Conservation (phyloP, 2,797 vertebrate genomes). For the Phataginus tricuspis region DNA sequence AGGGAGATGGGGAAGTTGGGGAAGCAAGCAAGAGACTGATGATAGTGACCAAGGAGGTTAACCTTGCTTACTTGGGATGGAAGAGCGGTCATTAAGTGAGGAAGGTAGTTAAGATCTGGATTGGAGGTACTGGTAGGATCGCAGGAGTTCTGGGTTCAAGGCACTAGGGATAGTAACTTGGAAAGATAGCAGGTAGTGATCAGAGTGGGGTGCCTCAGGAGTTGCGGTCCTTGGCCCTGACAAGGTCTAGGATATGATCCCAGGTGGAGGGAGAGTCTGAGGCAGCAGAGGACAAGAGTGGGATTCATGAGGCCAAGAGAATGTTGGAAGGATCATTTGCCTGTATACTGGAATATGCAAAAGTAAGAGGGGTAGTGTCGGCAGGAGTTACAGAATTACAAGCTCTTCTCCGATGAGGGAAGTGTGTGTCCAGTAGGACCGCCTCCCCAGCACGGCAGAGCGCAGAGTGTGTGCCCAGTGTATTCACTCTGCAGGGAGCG, state of each 20-base stretch:
- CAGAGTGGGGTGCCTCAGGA: not conserved
- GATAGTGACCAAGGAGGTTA: not conserved
- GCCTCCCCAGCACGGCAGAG: not conserved
- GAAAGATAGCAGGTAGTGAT: not conserved
- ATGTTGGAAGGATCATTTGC: not conserved
- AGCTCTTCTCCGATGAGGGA: not conserved
- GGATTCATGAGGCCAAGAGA: not conserved
- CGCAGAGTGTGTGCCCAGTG: not conserved
- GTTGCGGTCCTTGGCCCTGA: not conserved
- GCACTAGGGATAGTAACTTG: not conserved
- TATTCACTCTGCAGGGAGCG: not conserved
- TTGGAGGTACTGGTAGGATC: not conserved
- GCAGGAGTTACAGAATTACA: not conserved
- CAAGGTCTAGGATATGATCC: not conserved
- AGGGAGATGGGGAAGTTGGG: not conserved
- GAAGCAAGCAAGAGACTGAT: not conserved
- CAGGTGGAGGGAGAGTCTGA: not conserved
- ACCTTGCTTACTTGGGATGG: not conserved
- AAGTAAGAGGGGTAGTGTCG: not conserved
- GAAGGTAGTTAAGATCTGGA: not conserved
- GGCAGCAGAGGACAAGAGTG: not conserved
- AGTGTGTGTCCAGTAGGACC: not conserved
- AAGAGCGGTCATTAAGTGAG: not conserved
- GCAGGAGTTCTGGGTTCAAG: not conserved
- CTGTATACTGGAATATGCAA: not conserved